These are phyloP conservation scores for Drosophila jambulina DNA, from an alignment of 1,140 invertebrate genomes.

Conservation along the genomic window DNA sequence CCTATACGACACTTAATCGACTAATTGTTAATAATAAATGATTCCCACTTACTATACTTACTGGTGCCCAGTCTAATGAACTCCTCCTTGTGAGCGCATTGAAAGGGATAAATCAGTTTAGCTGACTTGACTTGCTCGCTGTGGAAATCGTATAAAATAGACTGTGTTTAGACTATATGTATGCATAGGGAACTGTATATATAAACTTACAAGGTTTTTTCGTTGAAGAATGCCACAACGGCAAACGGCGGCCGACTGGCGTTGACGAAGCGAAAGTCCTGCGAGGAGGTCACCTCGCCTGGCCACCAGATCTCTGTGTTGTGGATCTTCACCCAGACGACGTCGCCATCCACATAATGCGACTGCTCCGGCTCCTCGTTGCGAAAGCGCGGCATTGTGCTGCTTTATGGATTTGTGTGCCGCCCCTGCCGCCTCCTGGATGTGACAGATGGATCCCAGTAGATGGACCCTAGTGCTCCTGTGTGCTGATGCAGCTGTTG, in stretches of 20 bases:
- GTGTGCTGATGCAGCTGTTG: background rate
- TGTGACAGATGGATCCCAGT: background rate
- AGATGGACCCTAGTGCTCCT: background rate
- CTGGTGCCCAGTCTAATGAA: conserved; percentile 92
- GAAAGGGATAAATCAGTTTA: conserved; percentile 90
- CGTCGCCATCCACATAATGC: conserved; percentile 89
- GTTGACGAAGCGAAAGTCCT: conserved; percentile 80
- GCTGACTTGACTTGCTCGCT: conserved; percentile 92
- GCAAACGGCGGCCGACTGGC: conserved; percentile 90
- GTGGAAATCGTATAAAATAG: conserved; percentile 33
- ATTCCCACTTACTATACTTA: conserved; percentile 85
- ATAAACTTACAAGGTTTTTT: conserved; percentile 90
- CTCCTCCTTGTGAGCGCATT: conserved; percentile 91
- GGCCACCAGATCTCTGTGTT: conserved; percentile 91
- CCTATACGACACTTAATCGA: background rate
- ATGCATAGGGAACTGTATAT: too few relatives aligned
- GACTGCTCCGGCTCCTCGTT: conserved; percentile 42
- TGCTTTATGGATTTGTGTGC: background rate
- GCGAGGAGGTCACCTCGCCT: conserved; percentile 89
- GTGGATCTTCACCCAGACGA: conserved; percentile 92
- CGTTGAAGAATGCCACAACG: conserved; percentile 93
- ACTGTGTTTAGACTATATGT: accelerated
- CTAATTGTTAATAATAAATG: too few relatives aligned
- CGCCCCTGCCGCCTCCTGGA: background rate
- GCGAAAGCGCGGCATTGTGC: conserved; percentile 54